Conservation (phyloP, 2,113 vertebrate species). For the Verasper variegatus region DNA sequence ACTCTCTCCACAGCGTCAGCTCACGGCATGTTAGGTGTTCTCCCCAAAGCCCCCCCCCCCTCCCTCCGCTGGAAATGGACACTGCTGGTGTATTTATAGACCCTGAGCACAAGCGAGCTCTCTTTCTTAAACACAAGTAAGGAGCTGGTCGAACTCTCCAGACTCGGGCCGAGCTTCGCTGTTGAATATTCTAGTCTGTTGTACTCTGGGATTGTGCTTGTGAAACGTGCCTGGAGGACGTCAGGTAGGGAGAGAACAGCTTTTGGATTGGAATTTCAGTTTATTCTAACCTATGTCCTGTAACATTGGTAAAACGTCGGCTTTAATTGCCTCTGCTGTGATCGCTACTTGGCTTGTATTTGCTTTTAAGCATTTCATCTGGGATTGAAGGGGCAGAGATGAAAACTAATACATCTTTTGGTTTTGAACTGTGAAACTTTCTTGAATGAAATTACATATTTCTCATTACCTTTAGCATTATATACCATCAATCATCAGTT, state of each 20-base stretch:
- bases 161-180: constrained; percentile 42
- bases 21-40: constrained; percentile 66
- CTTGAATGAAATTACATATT: background rate
- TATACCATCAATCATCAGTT: too few relatives aligned
- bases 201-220: background rate
- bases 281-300: background rate
- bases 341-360: background rate
- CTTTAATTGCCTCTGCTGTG: background rate
- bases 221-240: constrained; percentile 12
- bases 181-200: constrained; percentile 46
- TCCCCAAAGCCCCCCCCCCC: constrained; percentile 34
- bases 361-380: background rate
- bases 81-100: constrained; percentile 84
- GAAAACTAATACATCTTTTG: background rate
- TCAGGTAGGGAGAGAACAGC: constrained; percentile 61
- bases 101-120: constrained; percentile 54
- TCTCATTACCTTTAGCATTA: too few relatives aligned
- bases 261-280: background rate
- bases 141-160: constrained; percentile 47
- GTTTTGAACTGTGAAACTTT: background rate
- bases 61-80: constrained; percentile 77
- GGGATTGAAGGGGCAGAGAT: background rate
- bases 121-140: constrained; percentile 69
- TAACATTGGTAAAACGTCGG: background rate
- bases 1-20: constrained; percentile 31